Conservation (phyloP, 2,797 vertebrate genomes). For the Sebastes iracundus region DNA sequence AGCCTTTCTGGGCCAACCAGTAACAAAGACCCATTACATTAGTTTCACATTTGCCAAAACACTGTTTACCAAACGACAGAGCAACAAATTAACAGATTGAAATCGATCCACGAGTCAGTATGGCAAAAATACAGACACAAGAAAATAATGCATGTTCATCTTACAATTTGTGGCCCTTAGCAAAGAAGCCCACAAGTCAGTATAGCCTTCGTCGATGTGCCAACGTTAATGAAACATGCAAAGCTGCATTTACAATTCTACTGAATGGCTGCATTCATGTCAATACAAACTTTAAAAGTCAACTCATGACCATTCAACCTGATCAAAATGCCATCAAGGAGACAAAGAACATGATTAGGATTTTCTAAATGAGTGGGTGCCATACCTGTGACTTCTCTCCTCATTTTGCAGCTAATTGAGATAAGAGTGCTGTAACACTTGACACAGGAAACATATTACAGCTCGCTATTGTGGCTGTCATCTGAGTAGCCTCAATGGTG, state of each 20-base stretch:
- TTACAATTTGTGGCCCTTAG: background rate
- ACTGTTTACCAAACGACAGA: too few relatives aligned
- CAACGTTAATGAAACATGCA: background rate
- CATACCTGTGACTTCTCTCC: conserved; percentile 19
- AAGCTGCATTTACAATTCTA: background rate
- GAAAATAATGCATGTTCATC: background rate
- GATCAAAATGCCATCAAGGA: conserved; percentile 27
- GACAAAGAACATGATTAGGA: conserved; percentile 30
- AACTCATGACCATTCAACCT: conserved; percentile 18
- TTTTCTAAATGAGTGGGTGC: conserved; percentile 4
- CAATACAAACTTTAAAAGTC: conserved; percentile 35
- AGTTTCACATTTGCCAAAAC: too few relatives aligned
- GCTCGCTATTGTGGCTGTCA: conserved; percentile 17
- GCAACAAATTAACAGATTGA: background rate
- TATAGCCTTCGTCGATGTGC: background rate
- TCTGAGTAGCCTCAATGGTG: conserved; percentile 12
- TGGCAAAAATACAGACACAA: background rate
- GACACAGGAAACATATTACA: conserved; percentile 40
- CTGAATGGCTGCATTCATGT: conserved; percentile 13
- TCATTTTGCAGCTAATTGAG: conserved; percentile 26
- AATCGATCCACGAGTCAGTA: background rate
- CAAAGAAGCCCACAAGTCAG: background rate
- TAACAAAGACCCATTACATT: too few relatives aligned
- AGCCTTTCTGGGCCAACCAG: background rate
- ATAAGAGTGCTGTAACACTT: conserved; percentile 36